phyloP scores from a whole-genome alignment of 2,113 vertebrate species.

The Gallinago jamesoni region DNA sequence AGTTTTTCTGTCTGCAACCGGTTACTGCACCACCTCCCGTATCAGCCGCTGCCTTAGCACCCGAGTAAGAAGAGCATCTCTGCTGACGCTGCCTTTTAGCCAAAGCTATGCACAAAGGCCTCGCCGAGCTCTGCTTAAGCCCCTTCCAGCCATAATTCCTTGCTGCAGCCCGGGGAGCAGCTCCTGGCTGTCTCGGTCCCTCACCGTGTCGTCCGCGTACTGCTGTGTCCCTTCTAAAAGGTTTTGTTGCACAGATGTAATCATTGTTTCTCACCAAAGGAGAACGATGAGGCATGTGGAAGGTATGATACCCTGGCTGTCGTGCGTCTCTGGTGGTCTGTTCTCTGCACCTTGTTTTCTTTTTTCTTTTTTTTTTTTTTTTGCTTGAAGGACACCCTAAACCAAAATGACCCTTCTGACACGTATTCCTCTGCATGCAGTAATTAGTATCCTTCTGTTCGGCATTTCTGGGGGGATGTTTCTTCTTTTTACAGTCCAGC shows the following conservation, averaged over 20 bases:
- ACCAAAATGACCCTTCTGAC: neutral
- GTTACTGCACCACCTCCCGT: neutral
- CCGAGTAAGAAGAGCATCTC: neutral
- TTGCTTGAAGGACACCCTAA: neutral
- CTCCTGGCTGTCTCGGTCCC: neutral
- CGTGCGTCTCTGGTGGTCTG: neutral
- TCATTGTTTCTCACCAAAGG: conserved; percentile 2
- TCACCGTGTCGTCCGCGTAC: neutral
- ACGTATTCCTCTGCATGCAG: neutral
- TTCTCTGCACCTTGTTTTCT: neutral
- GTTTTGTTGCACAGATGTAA: neutral
- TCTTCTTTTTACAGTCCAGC: neutral
- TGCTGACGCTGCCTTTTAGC: neutral
- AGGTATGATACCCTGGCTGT: neutral
- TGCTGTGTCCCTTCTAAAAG: neutral
- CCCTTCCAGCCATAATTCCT: neutral
- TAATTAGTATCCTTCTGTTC: neutral
- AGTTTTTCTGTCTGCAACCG: neutral
- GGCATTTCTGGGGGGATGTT: neutral
- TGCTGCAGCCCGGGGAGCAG: neutral
- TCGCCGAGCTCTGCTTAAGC: neutral
- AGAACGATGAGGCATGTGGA: conserved; percentile 9
- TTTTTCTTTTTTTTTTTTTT: neutral
- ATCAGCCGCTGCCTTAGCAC: neutral
- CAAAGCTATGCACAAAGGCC: neutral